These are phyloP conservation scores for Vombatus ursinus DNA, from an alignment of 2,113 vertebrate genomes.

Conservation along the genomic window DNA sequence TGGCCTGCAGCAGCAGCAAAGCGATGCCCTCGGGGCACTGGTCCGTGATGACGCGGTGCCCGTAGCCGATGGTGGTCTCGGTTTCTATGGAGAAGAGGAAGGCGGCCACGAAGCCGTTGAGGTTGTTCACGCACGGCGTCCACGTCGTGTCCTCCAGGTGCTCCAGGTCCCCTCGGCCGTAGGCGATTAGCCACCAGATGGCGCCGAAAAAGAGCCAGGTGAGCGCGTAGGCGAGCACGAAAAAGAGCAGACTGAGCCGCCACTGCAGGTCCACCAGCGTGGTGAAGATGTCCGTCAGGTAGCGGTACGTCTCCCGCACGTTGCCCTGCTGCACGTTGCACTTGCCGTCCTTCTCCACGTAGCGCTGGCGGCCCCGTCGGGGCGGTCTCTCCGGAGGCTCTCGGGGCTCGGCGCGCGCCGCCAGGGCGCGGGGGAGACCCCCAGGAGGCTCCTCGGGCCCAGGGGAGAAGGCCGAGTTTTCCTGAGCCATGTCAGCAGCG, in stretches of 20 bases:
- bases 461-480: slow-evolving; percentile 26
- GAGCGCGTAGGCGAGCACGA: slow-evolving; percentile 95
- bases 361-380: slow-evolving; percentile 89
- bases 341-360: slow-evolving; percentile 96
- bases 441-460: slow-evolving; percentile 44
- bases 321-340: slow-evolving; percentile 97
- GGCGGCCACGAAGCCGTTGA: slow-evolving; percentile 96
- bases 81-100: slow-evolving; percentile 99
- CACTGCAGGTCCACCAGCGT: slow-evolving; percentile 97
- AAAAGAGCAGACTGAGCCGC: slow-evolving; percentile 97
- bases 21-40: slow-evolving; percentile 96
- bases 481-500: slow-evolving; percentile 58
- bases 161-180: slow-evolving; percentile 96
- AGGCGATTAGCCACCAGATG: slow-evolving; percentile 99
- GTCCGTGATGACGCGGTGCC: slow-evolving; percentile 96
- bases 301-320: slow-evolving; percentile 95
- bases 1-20: slow-evolving; percentile 95
- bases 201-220: slow-evolving; percentile 99
- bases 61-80: slow-evolving; percentile 97
- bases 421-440: slow-evolving; percentile 66
- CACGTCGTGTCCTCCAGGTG: slow-evolving; percentile 93
- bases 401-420: slow-evolving; percentile 60
- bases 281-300: slow-evolving; percentile 98
- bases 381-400: slow-evolving; percentile 42
- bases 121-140: slow-evolving; percentile 98